Base-by-base conservation (phyloP, 1,140 invertebrate species). In the Temnothorax nylanderi region DNA sequence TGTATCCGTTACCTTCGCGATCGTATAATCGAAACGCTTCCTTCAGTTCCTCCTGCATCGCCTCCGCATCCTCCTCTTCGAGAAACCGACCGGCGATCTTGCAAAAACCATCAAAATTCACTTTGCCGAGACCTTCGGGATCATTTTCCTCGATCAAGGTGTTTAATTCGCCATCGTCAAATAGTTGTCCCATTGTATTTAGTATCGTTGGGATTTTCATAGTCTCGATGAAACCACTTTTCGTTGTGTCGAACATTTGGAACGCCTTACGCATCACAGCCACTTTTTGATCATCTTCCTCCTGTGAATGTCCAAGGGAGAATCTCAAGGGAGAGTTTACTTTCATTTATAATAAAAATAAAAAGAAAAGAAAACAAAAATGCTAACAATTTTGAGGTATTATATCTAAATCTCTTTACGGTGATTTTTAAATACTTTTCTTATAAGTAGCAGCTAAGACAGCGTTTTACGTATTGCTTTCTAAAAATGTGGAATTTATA, bases 41-140 rank as follows among this genome's bases (percentile, higher is more conserved):
- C 92, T 98, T 98, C 64, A 99, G 96, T 96, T 99, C 98, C 93
- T 99, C 98, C 94, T 98, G 98, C 96, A 99, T 99, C 67, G 98
- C 98, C 94, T 98, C 98, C 86, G 98, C 98, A 91, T 99, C 98
- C 93, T 99, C 98, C 92, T 99, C 98, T 90, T 98, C 98, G 8
- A 99, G 96, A 95, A 99, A 99, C 94, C 98, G 97, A 37, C 98
- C 97, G 11, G 98, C 98, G 87, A 99, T 98, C 90, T 97, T 97
- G 92, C 98, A 98, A 95, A 99, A 99, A 60, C 98, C 98, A 91
- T 99, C 98, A 89, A 99, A 99, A 93, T 99, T 98, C 49, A 99
- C 97, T 95, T 98, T 98, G 62, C 98, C 98, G 18, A 96, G 96
- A 47, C 97, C 96, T 92, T 99, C 98, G 41, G 97, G 97, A 95